Conservation (phyloP, 2,888 invertebrate genomes). For the Acanthococcus lagerstroemiae region DNA sequence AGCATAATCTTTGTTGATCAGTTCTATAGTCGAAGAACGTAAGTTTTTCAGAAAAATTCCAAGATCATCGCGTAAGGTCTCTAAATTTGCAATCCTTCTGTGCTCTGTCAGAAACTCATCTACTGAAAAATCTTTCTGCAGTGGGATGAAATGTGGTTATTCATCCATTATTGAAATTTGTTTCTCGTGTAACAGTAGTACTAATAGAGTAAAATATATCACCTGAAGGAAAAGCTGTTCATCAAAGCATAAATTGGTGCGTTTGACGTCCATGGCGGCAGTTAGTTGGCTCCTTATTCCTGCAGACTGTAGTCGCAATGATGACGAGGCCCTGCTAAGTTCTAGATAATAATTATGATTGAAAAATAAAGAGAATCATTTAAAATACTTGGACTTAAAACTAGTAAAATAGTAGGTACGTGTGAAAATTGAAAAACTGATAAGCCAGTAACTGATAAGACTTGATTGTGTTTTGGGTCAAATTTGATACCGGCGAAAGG, state of each 20-base stretch:
- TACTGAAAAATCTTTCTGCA: constrained; percentile 80
- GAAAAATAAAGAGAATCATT: too few relatives aligned
- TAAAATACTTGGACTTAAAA: too few relatives aligned
- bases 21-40: constrained; percentile 86
- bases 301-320: too few relatives aligned
- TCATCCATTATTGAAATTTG: not conserved
- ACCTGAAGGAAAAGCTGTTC: constrained; percentile 20
- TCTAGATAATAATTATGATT: too few relatives aligned
- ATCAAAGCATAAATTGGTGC: constrained; percentile 15
- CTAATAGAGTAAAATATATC: too few relatives aligned
- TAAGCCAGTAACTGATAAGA: too few relatives aligned
- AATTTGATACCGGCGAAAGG: too few relatives aligned
- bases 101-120: constrained; percentile 79
- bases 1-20: constrained; percentile 95
- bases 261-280: constrained; percentile 18
- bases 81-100: constrained; percentile 60
- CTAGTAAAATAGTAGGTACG: too few relatives aligned
- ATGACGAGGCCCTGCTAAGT: too few relatives aligned
- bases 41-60: constrained; percentile 83
- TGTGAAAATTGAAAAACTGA: too few relatives aligned
- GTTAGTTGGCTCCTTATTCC: too few relatives aligned
- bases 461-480: too few relatives aligned
- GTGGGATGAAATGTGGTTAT: constrained; percentile 36
- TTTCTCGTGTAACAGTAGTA: not conserved
- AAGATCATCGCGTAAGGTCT: constrained; percentile 79